A percentile compares a stretch with the other conserved stretches of the same genome.
These are phyloP conservation scores for Dasyprocta punctata DNA, from an alignment of 2,113 vertebrate genomes.

Conservation along the genomic window DNA sequence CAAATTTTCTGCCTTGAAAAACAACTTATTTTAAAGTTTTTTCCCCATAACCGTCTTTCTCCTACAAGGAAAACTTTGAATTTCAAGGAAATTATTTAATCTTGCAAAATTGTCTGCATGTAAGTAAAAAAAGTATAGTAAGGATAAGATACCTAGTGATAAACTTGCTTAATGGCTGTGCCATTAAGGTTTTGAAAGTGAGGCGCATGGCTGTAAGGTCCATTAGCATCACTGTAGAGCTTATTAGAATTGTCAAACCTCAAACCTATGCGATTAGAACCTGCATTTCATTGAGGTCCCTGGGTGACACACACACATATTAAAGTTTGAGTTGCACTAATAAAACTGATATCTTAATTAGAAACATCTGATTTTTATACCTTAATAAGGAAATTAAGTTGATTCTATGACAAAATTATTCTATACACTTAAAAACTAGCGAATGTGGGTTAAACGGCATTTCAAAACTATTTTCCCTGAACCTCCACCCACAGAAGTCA, in stretches of 20 bases:
- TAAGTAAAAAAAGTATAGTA: background rate
- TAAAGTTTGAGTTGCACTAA: background rate
- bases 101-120: background rate
- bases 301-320: background rate
- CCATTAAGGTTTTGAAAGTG: background rate
- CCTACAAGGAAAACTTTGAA: background rate
- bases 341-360: background rate
- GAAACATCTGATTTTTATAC: background rate
- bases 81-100: constrained; percentile 32
- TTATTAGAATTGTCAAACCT: background rate
- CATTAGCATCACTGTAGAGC: background rate
- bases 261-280: background rate
- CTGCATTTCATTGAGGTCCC: background rate
- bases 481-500: background rate
- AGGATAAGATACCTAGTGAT: background rate
- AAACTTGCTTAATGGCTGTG: background rate
- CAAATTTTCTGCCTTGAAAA: constrained; percentile 18
- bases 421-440: background rate
- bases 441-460: background rate
- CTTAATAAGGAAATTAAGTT: constrained; percentile 20
- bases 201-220: background rate
- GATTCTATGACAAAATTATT: background rate
- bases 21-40: background rate
- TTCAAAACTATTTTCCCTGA: background rate
- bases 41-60: background rate